phyloP scores from a whole-genome alignment of 2,113 vertebrate genomes.

The Lepus europaeus region DNA sequence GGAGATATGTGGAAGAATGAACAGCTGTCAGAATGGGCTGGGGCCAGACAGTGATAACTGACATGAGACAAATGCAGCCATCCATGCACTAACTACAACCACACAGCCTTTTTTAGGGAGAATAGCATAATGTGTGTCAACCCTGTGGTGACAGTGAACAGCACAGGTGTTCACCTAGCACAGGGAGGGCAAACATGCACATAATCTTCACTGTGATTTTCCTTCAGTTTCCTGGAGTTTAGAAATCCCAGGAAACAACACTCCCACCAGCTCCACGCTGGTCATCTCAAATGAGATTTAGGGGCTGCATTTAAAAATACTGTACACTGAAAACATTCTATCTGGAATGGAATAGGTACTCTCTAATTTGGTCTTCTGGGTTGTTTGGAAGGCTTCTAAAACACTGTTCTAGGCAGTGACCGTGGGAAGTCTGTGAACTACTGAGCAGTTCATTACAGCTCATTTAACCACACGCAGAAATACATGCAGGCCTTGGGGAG shows the following conservation, averaged over 20 bases:
- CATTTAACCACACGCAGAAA: conserved; percentile 21
- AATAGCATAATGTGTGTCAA: too few relatives aligned
- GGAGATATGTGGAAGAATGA: background rate
- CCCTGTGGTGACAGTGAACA: background rate
- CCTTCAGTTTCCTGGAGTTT: background rate
- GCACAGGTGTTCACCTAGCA: background rate
- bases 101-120: background rate
- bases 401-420: conserved; percentile 59
- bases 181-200: background rate
- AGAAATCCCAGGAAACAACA: conserved; percentile 21
- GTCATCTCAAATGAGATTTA: conserved; percentile 35
- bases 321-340: background rate
- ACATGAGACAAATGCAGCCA: background rate
- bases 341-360: background rate
- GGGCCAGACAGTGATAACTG: conserved; percentile 36
- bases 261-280: background rate
- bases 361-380: background rate
- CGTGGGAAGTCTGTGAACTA: conserved; percentile 64
- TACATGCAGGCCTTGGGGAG: conserved; percentile 39
- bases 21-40: conserved; percentile 52
- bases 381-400: conserved; percentile 29
- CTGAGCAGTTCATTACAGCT: background rate
- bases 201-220: background rate
- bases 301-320: background rate
- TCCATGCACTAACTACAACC: background rate